Conservation (phyloP, 1,140 invertebrate species). For the Drosophila parvula region DNA sequence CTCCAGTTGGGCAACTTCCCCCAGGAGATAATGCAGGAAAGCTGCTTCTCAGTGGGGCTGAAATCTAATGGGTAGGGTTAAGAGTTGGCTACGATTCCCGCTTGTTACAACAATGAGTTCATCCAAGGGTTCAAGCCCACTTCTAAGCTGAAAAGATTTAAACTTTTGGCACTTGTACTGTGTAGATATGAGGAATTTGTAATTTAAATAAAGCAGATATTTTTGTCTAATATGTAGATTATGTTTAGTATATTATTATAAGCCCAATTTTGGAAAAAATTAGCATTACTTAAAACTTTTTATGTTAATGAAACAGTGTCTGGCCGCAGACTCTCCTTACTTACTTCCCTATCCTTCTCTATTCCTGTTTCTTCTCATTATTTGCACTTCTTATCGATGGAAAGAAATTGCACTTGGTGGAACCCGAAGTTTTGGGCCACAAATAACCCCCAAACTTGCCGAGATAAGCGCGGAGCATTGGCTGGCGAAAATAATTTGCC, state of each 20-base stretch:
- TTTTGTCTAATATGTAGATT: neutral
- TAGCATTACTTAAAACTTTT: neutral
- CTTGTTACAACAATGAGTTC: conserved; percentile 22
- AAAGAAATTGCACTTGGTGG: conserved; percentile 31
- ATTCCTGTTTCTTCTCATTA: conserved; percentile 12
- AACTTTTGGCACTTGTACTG: neutral
- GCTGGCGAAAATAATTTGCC: conserved; percentile 70
- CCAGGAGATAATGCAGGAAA: conserved; percentile 63
- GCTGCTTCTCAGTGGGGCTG: conserved; percentile 19
- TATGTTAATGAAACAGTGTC: conserved; percentile 3
- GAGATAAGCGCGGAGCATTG: conserved; percentile 53
- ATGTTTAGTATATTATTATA: neutral
- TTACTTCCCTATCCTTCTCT: neutral
- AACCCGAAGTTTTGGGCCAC: conserved; percentile 43
- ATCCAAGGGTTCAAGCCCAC: neutral
- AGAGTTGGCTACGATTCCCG: conserved; percentile 9
- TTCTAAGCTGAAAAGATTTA: conserved; percentile 5
- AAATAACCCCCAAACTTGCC: conserved; percentile 63
- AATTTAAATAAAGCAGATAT: neutral
- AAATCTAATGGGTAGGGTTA: conserved; percentile 17
- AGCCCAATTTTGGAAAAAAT: neutral
- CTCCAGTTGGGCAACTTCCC: conserved; percentile 11
- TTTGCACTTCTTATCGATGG: conserved; percentile 42
- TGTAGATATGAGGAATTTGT: neutral
- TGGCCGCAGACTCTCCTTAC: neutral